Base-by-base conservation (phyloP, 2,888 invertebrate species). In the Drosophila mimica region DNA sequence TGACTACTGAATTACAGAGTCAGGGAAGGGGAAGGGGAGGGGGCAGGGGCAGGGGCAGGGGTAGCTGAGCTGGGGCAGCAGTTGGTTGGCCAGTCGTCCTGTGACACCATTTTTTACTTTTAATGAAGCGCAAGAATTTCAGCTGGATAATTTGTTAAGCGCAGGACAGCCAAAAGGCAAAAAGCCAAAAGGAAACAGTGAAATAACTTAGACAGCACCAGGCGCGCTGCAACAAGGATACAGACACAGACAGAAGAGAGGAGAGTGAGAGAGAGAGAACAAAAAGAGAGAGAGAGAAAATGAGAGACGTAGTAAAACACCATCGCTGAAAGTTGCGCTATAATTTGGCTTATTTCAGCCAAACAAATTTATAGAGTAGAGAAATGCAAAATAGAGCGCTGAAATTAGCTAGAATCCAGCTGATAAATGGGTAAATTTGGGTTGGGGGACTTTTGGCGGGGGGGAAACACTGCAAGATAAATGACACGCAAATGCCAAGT, bases 41-140 rank as follows among this genome's bases (percentile, higher is more conserved):
- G 49, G 25, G 28, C 17, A 52, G 17, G 65, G 48, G 40, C 25
- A 28, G 38, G 13, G 30, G 36, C 9, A 70, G 71, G 15, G 0
- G 40, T 25, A 15, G 25, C 7, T 46, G 40, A 15, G 25, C 7
- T 46, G 40, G 20, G 28, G 17, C 34, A 31, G 40, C 30, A 49
- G 30, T 53, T 49, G 48, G 56, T 59, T 59, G 63, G 65, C 63
- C 74, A 81, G 68, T 65, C 73, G 66, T 75, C 72, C 67, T 74
- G 75, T 74, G 81, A 70, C 72, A 77, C 83, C 83, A 87, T 89
- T 84, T 91, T 91, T 90, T 89, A 88, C 83, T 91, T 89, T 91
- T 91, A 91, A 91, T 91, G 91, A 91, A 91, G 89, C 91, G 91
- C 84, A 89, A 91, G 87, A 91, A 91, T 91, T 91, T 91, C 84